Evolutionary conservation across 2,888 invertebrate genomes (phyloP).

Genomic region (Leptinotarsa juncta): DNA sequence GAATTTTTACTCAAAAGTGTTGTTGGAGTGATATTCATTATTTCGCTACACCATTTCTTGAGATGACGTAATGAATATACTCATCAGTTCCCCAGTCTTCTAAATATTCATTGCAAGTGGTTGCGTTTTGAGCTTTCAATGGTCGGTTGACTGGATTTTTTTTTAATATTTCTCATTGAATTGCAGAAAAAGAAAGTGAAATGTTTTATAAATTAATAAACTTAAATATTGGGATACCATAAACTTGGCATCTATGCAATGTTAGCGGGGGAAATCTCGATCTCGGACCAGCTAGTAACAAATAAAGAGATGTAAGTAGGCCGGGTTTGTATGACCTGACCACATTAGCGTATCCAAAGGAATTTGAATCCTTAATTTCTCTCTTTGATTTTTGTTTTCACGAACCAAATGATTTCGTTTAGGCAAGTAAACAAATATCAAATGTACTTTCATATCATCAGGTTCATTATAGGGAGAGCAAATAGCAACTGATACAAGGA

Average conservation of each 20-base stretch:
- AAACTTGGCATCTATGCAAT: slow-evolving; percentile 20
- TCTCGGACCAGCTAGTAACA: slow-evolving; percentile 27
- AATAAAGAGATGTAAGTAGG: slow-evolving; percentile 38
- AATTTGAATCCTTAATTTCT: not conserved
- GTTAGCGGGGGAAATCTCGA: slow-evolving; percentile 31
- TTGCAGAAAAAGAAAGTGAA: not conserved
- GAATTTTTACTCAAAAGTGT: too few relatives aligned
- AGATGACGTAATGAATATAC: too few relatives aligned
- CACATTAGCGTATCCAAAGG: slow-evolving; percentile 30
- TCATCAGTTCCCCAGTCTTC: too few relatives aligned
- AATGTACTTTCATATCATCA: too few relatives aligned
- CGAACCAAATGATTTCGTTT: not conserved
- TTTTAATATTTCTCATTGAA: not conserved
- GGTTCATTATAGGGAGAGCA: too few relatives aligned
- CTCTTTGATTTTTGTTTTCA: not conserved
- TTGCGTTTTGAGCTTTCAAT: too few relatives aligned
- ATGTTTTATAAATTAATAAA: not conserved
- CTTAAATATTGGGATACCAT: slow-evolving; percentile 2
- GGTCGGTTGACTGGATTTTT: not conserved
- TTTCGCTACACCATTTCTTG: too few relatives aligned
- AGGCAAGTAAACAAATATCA: too few relatives aligned
- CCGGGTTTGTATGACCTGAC: slow-evolving; percentile 36
- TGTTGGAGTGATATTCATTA: too few relatives aligned
- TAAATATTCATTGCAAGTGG: too few relatives aligned
- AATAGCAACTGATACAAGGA: too few relatives aligned